A percentile compares a stretch with the other conserved stretches of the same genome.
Evolutionary conservation across 2,113 vertebrate species (phyloP).

Genomic region (Aptenodytes forsteri): DNA sequence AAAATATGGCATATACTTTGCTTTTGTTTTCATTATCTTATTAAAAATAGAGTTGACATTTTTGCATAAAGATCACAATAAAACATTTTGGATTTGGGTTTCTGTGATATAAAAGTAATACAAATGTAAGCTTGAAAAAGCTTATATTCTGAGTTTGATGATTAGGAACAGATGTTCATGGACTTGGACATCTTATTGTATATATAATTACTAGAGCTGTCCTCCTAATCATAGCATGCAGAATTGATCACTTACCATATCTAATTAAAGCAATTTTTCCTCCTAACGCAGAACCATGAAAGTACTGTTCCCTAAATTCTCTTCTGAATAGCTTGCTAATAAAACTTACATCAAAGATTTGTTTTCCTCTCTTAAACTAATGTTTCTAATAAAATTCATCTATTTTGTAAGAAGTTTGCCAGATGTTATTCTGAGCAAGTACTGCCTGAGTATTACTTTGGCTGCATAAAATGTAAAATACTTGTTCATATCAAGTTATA

Average conservation of each 20-base stretch:
- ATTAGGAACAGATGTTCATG: conserved; percentile 2
- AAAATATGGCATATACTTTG: background rate
- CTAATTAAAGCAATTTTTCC: conserved; percentile 41
- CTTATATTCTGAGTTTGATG: background rate
- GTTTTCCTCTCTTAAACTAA: background rate
- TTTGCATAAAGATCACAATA: background rate
- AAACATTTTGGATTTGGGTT: background rate
- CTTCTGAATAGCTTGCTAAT: background rate
- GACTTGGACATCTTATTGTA: background rate
- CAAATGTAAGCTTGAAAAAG: background rate
- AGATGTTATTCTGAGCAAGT: background rate
- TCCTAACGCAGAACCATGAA: background rate
- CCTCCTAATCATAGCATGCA: background rate
- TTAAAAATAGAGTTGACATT: background rate
- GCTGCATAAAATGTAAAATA: background rate
- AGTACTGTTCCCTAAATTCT: background rate
- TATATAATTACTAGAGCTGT: background rate
- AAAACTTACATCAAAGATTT: background rate
- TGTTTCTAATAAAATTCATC: background rate
- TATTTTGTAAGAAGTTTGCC: background rate
- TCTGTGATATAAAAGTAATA: background rate
- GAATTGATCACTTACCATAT: conserved; percentile 36
- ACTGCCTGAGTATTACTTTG: background rate
- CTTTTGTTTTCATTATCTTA: background rate
- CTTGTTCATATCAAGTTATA: background rate